phyloP scores from a whole-genome alignment of 2,888 invertebrate species.

The Eulithis prunata region DNA sequence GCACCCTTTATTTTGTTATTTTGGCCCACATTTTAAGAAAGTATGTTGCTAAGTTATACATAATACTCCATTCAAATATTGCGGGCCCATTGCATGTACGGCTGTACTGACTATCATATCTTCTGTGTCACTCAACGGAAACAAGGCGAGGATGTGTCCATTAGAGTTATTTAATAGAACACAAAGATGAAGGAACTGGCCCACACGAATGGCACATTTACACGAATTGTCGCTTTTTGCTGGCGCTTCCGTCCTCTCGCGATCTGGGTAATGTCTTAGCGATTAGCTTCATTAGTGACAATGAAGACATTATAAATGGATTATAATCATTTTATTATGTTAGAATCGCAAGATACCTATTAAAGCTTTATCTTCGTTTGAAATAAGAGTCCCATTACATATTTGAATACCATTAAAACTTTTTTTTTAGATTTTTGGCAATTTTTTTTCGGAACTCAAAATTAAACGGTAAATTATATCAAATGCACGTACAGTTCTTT shows the following conservation, averaged over 20 bases:
- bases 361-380: no score
- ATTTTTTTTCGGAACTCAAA: no score
- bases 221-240: slow-evolving; percentile 45
- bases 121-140: slow-evolving; percentile 60
- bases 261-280: slow-evolving; percentile 33
- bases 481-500: no score
- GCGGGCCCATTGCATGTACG: not conserved
- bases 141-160: slow-evolving; percentile 64
- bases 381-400: no score
- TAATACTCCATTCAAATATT: not conserved
- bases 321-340: slow-evolving; percentile 15
- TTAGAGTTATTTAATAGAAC: slow-evolving; percentile 70
- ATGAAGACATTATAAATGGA: slow-evolving; percentile 24
- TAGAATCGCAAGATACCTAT: no score
- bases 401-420: slow-evolving; percentile 11
- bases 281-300: slow-evolving; percentile 27
- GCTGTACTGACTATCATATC: slow-evolving; percentile 4
- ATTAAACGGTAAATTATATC: no score
- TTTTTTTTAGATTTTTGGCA: no score
- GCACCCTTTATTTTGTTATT: no score
- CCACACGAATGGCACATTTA: slow-evolving; percentile 46
- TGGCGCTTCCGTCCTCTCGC: slow-evolving; percentile 48
- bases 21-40: no score
- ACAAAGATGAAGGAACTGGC: slow-evolving; percentile 65
- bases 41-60: no score